Base-by-base conservation (phyloP, 2,797 vertebrate species). In the Chrosomus eos region DNA sequence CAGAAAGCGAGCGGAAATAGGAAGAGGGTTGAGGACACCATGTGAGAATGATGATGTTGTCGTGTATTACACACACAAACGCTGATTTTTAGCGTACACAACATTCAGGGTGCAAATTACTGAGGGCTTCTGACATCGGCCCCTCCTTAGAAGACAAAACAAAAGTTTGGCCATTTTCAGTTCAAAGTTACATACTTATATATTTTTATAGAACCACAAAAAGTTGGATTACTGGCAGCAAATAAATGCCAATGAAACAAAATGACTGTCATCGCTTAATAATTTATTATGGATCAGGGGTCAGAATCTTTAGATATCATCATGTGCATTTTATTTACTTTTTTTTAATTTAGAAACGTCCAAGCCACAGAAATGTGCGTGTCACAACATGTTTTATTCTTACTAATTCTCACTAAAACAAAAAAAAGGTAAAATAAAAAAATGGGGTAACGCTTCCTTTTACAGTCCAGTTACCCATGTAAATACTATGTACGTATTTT, bases 1-100 rank as follows among this genome's bases (percentile, higher is more conserved):
- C 90, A 91, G 89, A 89, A 89, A 86, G 81, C 74, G 60, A 66
- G 81, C 85, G 80, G 84, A 55, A 81, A 26, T 58, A 85, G 80
- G 26, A 83, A 51, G 80, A 82, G 51, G 58, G 80, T 28, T 36
- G 73, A 43, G 66, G 60, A n/a, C 51, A 68, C 38, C n/a, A 26
- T 9, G 60, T 70, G 64, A 75, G 71, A 81, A 55, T 45, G 45
- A 83, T n/a, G 13, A 70, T 84, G 82, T 16, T 71, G 66, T 31
- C 40, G 51, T 83, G 33, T 68, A 53, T 83, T 76, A 55, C 33
- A 21, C 45, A 26, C 74, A 33, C 64, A 10, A 70, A 36, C 55
- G 6, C 60, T 8, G 60, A 13, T 26, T 60, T 60, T 60, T 11
- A 45, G 26, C 0, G 28, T 62, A 1, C 80, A 82, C 70, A 73